phyloP scores from a whole-genome alignment of 1,140 invertebrate genomes.

The Euura lappo region DNA sequence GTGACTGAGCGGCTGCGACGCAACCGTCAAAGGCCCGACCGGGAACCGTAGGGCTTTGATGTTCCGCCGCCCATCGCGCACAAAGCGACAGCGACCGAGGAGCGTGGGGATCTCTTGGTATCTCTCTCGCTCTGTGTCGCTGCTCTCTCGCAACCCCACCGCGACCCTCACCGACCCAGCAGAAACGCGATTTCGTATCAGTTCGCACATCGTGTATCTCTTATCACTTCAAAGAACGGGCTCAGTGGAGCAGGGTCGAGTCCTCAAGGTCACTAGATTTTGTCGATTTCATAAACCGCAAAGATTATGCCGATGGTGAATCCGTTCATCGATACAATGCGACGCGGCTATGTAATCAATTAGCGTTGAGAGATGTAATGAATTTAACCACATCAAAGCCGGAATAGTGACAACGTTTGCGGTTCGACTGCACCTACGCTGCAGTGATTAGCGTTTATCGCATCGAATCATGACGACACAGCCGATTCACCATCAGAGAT shows the following conservation, averaged over 20 bases:
- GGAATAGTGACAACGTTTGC: background rate
- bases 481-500: too few species aligned
- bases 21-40: constrained; percentile 57
- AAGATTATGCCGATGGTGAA: too few species aligned
- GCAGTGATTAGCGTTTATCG: constrained; percentile 5
- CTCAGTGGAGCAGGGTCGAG: too few species aligned
- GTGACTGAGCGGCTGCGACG: constrained; percentile 57
- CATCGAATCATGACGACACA: background rate
- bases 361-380: background rate
- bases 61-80: constrained; percentile 57
- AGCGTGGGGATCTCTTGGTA: constrained; percentile 13
- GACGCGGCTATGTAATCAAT: background rate
- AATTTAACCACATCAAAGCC: constrained; percentile 4
- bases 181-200: background rate
- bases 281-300: too few species aligned
- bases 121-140: background rate
- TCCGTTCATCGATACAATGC: constrained; percentile 1
- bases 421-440: background rate
- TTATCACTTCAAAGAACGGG: too few species aligned
- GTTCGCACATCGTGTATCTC: background rate
- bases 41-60: constrained; percentile 59
- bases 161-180: background rate
- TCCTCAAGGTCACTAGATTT: too few species aligned
- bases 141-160: constrained; percentile 2
- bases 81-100: constrained; percentile 52